Base-by-base conservation (phyloP, 2,888 invertebrate genomes). In the Hymenopus coronatus region DNA sequence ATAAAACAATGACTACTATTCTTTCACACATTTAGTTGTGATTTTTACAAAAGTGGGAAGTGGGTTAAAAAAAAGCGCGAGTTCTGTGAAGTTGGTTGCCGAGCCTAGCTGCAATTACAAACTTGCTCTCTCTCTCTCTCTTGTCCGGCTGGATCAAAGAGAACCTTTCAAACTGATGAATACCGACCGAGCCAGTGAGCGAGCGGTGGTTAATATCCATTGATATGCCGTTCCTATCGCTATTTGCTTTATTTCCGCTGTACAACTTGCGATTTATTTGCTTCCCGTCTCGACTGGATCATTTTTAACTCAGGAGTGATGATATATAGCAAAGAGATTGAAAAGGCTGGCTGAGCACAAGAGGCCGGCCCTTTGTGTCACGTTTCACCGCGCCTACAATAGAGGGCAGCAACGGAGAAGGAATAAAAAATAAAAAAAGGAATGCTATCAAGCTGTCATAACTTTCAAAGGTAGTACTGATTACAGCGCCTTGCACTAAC, bases 141-240 rank as follows among this genome's bases (percentile, higher is more conserved):
- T 87, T 87, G 87, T 87, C 87, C 82, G 87, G 15, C 33, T 82
- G 82, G 87, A 82, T 87, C 87, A 87, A 87, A 87, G 87, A 9
- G 82, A 87, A n/a, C 40, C 82, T 87, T 87, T 87, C 87, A 87
- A 9, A 82, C 82, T 87, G 87, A 82, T 86, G 86, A 86, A 86
- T 86, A 86, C 86, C 46, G 28, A 28, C 81, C 70, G 70, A 70
- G 54, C 25, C 20, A 70, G 54, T 25, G 54, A 70, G 54, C 54
- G 54, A 70, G 25, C 81, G 81, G 86, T 87, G 87, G 40, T 27
- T 87, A 87, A 87, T 87, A 87, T 87, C 40, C 46, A 85, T 85
- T 85, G 40, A 46, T 85, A n/a, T 40, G 20, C 28, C 84, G 27
- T 46, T 85, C 70, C 33, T 82, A 70, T 30, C 82, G 82, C 33